Percentiles rank a stretch among this genome's conserved stretches.
phyloP scores from a whole-genome alignment of 1,140 invertebrate species.

The Bombus picipes region DNA sequence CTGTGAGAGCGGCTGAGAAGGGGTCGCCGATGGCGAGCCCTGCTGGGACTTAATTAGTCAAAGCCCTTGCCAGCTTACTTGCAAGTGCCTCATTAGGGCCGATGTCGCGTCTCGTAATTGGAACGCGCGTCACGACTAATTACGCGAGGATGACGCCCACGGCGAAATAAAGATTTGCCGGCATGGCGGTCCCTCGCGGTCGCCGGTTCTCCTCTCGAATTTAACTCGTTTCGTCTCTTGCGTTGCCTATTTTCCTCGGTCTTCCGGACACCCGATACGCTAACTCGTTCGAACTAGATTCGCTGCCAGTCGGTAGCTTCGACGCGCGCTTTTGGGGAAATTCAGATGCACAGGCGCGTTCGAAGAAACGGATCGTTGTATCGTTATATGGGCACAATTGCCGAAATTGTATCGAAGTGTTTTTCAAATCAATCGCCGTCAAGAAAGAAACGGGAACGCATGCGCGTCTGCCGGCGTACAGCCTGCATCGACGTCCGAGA shows the following conservation, averaged over 20 bases:
- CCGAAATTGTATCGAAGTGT: rapidly evolving
- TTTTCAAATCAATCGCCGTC: neutral
- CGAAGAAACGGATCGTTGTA: neutral
- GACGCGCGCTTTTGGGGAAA: rapidly evolving
- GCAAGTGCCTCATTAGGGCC: constrained; percentile 74
- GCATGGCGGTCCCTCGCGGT: neutral
- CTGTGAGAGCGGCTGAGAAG: neutral
- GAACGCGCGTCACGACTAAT: constrained; percentile 71
- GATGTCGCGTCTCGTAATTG: constrained; percentile 72
- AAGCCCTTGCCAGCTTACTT: constrained; percentile 71
- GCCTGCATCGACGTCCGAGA: no score
- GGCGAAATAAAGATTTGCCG: constrained; percentile 53
- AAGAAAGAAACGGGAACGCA: neutral
- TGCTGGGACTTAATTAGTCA: constrained; percentile 75
- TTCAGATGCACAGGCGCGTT: no score
- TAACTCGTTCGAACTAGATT: neutral
- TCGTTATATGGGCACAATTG: rapidly evolving
- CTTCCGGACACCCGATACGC: neutral
- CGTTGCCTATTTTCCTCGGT: neutral
- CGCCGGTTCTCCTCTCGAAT: neutral
- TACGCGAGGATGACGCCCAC: constrained; percentile 57
- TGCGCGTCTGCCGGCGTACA: no score
- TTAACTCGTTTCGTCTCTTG: constrained; percentile 9
- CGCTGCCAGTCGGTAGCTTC: neutral
- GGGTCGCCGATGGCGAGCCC: constrained; percentile 51